Conservation (phyloP, 2,888 invertebrate species). For the Pachymerium ferrugineum region DNA sequence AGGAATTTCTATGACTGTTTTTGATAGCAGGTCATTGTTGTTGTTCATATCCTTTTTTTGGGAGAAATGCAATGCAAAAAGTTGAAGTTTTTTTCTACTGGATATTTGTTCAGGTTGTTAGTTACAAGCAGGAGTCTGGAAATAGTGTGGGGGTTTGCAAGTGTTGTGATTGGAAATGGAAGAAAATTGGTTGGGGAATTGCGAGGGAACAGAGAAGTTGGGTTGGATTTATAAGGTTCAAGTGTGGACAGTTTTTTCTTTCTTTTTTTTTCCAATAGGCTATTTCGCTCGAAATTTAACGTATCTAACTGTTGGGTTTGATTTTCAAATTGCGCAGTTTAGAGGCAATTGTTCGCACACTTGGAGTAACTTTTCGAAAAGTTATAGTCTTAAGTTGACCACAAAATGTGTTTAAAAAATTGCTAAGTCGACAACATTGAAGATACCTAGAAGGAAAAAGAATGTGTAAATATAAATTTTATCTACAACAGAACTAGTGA, state of each 20-base stretch:
- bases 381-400: too few relatives aligned
- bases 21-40: not conserved
- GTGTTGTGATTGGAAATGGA: slow-evolving; percentile 11
- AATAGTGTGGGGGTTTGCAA: not conserved
- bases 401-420: too few relatives aligned
- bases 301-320: not conserved
- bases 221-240: not conserved
- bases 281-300: not conserved
- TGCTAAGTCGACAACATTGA: too few relatives aligned
- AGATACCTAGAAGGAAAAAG: too few relatives aligned
- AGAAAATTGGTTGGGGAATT: not conserved
- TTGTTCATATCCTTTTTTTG: too few relatives aligned
- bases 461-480: too few relatives aligned
- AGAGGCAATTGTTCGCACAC: too few relatives aligned
- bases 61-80: too few relatives aligned
- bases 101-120: not conserved
- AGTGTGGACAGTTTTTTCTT: not conserved
- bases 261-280: not conserved
- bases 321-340: not conserved
- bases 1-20: not conserved
- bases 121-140: not conserved
- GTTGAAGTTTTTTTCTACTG: not conserved
- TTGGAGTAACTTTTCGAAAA: too few relatives aligned
- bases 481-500: too few relatives aligned
- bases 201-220: not conserved